A percentile compares a stretch with the other conserved stretches of the same genome.
Conservation (phyloP, 2,797 vertebrate genomes). For the Cyprinella venusta region DNA sequence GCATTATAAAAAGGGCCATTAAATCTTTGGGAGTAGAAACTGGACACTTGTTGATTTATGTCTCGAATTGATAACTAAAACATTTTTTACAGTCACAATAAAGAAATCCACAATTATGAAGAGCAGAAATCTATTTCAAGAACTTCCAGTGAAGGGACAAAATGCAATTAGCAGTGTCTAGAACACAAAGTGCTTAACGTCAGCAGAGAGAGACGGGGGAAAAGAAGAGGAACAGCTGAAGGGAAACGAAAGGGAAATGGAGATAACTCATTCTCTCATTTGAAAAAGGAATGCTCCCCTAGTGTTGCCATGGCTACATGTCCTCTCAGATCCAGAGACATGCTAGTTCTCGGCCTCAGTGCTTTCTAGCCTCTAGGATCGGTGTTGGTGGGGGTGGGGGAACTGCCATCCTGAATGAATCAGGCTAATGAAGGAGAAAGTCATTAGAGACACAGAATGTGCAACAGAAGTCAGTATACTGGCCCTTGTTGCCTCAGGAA, state of each 20-base stretch:
- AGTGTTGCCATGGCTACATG: slow-evolving; percentile 68
- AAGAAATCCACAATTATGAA: slow-evolving; percentile 42
- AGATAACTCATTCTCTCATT: slow-evolving; percentile 55
- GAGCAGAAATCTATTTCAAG: slow-evolving; percentile 39
- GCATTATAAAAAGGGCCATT: slow-evolving; percentile 37
- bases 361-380: slow-evolving; percentile 47
- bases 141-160: slow-evolving; percentile 43
- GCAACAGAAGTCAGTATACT: slow-evolving; percentile 43
- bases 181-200: slow-evolving; percentile 52
- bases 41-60: slow-evolving; percentile 40
- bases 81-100: slow-evolving; percentile 40
- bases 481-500: slow-evolving; percentile 16
- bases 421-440: slow-evolving; percentile 74
- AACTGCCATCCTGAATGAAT: slow-evolving; percentile 69
- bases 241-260: slow-evolving; percentile 49
- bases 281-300: slow-evolving; percentile 68
- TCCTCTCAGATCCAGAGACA: slow-evolving; percentile 46
- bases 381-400: slow-evolving; percentile 27
- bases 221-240: slow-evolving; percentile 49
- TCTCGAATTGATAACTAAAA: neutral
- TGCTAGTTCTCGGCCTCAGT: slow-evolving; percentile 51
- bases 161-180: slow-evolving; percentile 56
- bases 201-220: neutral
- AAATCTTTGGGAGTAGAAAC: slow-evolving; percentile 21
- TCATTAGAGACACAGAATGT: slow-evolving; percentile 63